These are phyloP conservation scores for Merops nubicus DNA, from an alignment of 2,113 vertebrate species.

Conservation along the genomic window DNA sequence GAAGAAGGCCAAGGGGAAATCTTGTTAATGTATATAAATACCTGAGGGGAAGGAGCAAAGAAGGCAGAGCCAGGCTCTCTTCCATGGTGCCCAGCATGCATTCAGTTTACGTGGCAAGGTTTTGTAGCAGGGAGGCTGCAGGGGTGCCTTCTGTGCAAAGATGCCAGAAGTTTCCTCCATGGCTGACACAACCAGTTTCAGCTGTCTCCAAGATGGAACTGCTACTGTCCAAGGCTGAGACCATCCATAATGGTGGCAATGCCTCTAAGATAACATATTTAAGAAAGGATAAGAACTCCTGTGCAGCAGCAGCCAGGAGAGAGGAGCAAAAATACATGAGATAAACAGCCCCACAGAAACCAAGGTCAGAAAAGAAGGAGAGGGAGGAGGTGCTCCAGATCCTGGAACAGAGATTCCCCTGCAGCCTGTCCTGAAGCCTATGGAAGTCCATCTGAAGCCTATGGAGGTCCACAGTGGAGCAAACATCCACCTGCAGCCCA, in stretches of 20 bases:
- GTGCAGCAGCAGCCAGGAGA: background rate
- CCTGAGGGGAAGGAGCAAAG: background rate
- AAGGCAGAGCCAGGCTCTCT: background rate
- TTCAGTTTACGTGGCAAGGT: background rate
- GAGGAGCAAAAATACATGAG: background rate
- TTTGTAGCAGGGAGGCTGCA: too few species aligned
- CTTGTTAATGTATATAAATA: background rate
- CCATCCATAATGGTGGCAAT: accelerated
- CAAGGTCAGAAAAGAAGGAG: background rate
- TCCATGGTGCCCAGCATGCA: background rate
- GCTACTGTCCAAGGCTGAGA: background rate
- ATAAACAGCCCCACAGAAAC: background rate
- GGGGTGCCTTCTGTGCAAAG: background rate
- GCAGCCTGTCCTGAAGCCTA: too few species aligned
- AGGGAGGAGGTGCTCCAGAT: background rate
- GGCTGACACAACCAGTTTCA: background rate
- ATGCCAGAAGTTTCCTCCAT: background rate
- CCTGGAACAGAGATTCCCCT: accelerated
- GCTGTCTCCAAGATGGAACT: accelerated
- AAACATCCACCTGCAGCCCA: background rate
- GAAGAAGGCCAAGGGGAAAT: background rate
- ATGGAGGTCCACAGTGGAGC: too few species aligned
- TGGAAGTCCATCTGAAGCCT: too few species aligned
- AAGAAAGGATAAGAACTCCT: background rate
- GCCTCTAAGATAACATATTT: background rate